Evolutionary conservation across 2,888 invertebrate species (phyloP).

Genomic region (Galerucella pusilla): DNA sequence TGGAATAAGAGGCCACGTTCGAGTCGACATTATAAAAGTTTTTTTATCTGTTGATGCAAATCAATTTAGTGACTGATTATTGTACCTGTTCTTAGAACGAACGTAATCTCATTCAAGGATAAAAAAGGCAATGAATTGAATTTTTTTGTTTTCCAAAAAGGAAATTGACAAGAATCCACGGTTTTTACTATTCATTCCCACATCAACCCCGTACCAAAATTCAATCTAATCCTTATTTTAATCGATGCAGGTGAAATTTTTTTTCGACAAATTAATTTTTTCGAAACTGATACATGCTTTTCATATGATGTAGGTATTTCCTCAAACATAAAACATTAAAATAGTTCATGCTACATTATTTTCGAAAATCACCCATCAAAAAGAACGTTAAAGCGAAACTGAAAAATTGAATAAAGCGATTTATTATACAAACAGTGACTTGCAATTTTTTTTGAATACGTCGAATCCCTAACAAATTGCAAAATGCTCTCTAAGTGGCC

Average conservation of each 20-base stretch:
- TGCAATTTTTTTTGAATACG: conserved; percentile 29
- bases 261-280: conserved; percentile 29
- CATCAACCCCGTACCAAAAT: conserved; percentile 4
- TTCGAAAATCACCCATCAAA: conserved; percentile 39
- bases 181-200: background rate
- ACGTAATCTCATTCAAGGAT: too few relatives aligned
- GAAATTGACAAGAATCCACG: background rate
- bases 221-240: conserved; percentile 24
- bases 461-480: conserved; percentile 39
- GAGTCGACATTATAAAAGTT: too few relatives aligned
- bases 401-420: conserved; percentile 41
- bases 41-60: too few relatives aligned
- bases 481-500: conserved; percentile 37
- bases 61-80: too few relatives aligned
- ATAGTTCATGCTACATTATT: conserved; percentile 44
- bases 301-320: conserved; percentile 29
- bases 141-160: background rate
- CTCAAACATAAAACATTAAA: conserved; percentile 41
- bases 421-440: conserved; percentile 46
- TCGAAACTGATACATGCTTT: conserved; percentile 14
- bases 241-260: conserved; percentile 36
- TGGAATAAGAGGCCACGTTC: too few relatives aligned
- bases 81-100: too few relatives aligned
- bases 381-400: conserved; percentile 38
- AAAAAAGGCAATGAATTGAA: background rate